These are phyloP conservation scores for Trissoscelio sp. DNA, from an alignment of 2,888 invertebrate species.

Conservation along the genomic window DNA sequence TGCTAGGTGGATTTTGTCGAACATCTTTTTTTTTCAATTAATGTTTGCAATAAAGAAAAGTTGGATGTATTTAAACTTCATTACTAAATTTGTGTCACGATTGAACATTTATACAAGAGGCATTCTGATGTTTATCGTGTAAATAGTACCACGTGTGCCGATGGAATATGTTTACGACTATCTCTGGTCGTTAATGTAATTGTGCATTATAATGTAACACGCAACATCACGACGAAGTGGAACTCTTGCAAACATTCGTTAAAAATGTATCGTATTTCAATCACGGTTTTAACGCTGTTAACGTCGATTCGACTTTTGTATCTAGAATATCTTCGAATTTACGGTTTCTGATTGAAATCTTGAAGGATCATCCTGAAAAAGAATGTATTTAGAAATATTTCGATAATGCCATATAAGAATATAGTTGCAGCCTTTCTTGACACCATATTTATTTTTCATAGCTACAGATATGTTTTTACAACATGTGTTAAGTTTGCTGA, in stretches of 20 bases:
- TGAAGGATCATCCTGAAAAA: too few species aligned
- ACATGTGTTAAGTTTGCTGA: too few species aligned
- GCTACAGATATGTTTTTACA: too few species aligned
- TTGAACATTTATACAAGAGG: slow-evolving; percentile 45
- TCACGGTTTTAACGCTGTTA: neutral
- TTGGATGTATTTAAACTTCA: slow-evolving; percentile 23
- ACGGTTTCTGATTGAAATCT: too few species aligned
- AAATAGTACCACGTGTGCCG: slow-evolving; percentile 64
- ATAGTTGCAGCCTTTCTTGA: too few species aligned
- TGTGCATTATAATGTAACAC: slow-evolving; percentile 62
- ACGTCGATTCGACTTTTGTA: neutral
- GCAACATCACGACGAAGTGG: slow-evolving; percentile 28
- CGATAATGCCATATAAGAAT: too few species aligned
- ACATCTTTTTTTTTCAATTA: neutral
- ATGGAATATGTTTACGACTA: slow-evolving; percentile 62
- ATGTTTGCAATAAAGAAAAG: neutral
- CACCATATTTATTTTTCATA: too few species aligned
- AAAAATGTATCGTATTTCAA: slow-evolving; percentile 29
- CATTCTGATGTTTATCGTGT: slow-evolving; percentile 63
- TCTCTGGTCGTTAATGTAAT: slow-evolving; percentile 51
- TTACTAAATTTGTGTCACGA: slow-evolving; percentile 54
- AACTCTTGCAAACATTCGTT: slow-evolving; percentile 27
- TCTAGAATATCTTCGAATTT: neutral
- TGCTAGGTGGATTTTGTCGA: neutral
- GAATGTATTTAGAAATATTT: too few species aligned